These are phyloP conservation scores for Morone saxatilis DNA, from an alignment of 2,113 vertebrate genomes.

Conservation along the genomic window DNA sequence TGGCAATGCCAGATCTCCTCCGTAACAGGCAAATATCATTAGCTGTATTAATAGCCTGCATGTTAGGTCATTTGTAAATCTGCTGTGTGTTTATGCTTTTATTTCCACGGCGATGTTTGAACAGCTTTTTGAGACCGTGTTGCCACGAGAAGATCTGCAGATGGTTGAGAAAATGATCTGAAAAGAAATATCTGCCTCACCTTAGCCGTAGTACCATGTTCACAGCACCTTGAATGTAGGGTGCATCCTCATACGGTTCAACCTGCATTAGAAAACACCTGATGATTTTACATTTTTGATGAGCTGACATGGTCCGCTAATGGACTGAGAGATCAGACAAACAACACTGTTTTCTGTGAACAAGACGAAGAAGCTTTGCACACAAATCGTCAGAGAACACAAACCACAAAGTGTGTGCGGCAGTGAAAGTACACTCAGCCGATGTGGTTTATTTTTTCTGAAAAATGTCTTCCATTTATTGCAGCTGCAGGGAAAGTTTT, in stretches of 20 bases:
- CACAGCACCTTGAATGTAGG: constrained; percentile 88
- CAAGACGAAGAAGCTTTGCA: neutral
- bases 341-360: neutral
- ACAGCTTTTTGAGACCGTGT: neutral
- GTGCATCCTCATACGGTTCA: constrained; percentile 85
- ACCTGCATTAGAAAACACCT: constrained; percentile 82
- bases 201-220: constrained; percentile 98
- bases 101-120: neutral
- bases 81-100: neutral
- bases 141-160: neutral
- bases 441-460: neutral
- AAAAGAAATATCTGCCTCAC: constrained; percentile 81
- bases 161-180: neutral
- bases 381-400: neutral
- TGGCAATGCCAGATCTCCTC: constrained; percentile 36
- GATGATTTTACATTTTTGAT: constrained; percentile 26
- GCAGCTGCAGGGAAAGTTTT: constrained; percentile 37
- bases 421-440: neutral
- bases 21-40: constrained; percentile 35
- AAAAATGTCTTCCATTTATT: constrained; percentile 16
- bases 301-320: neutral
- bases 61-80: constrained; percentile 2
- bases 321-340: neutral
- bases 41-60: constrained; percentile 24
- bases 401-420: neutral